phyloP scores from a whole-genome alignment of 2,888 invertebrate species.

The Mythimna albipuncta region DNA sequence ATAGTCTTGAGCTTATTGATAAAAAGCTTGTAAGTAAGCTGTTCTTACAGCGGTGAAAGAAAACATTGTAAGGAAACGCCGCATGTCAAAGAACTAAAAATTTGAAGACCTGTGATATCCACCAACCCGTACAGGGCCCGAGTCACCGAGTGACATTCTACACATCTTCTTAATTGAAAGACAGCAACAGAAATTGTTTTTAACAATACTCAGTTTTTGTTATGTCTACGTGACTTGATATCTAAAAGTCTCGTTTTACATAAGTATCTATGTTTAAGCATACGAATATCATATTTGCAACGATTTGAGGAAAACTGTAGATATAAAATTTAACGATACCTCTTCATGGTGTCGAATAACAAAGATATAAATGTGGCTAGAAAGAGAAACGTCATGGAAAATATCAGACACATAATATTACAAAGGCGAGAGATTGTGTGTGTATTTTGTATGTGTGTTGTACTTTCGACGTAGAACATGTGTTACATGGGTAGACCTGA shows the following conservation, averaged over 20 bases:
- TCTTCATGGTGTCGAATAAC: constrained; percentile 34
- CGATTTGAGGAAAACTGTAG: not conserved
- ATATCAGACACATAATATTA: constrained; percentile 1
- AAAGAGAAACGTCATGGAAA: constrained; percentile 16
- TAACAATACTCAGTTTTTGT: not conserved
- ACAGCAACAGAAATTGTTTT: not conserved
- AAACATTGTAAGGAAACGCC: too few species aligned
- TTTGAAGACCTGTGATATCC: too few species aligned
- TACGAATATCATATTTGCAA: constrained; percentile 3
- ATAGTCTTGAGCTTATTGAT: not conserved
- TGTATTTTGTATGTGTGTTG: too few species aligned
- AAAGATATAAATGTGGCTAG: constrained; percentile 36
- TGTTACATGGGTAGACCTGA: too few species aligned
- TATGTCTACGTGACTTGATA: not conserved
- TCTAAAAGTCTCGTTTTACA: constrained; percentile 1
- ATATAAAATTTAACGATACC: constrained; percentile 33
- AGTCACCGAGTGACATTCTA: too few species aligned
- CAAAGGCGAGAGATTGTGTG: too few species aligned
- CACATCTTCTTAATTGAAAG: too few species aligned
- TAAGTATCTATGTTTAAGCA: constrained; percentile 12
- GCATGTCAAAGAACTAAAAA: too few species aligned
- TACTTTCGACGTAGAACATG: too few species aligned
- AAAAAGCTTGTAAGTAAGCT: too few species aligned
- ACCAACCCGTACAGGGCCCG: too few species aligned
- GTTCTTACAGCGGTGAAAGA: too few species aligned